Conservation (phyloP, 2,797 vertebrate species). For the Periparus ater region DNA sequence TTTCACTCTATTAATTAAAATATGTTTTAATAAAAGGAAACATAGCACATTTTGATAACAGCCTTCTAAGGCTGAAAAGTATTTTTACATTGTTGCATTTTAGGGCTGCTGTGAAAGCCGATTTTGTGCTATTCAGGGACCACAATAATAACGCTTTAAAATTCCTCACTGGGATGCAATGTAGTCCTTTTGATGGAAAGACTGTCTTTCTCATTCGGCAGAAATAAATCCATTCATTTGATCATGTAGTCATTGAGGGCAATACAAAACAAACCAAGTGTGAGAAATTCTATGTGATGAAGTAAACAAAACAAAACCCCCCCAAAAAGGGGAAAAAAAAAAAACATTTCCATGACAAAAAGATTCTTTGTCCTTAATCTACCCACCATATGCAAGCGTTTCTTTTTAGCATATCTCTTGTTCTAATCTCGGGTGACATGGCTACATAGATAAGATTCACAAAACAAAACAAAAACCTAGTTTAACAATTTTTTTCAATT, state of each 20-base stretch:
- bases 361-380: slow-evolving; percentile 88
- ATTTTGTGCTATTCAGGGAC: slow-evolving; percentile 81
- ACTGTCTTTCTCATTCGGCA: slow-evolving; percentile 87
- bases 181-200: slow-evolving; percentile 85
- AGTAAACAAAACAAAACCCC: slow-evolving; percentile 88
- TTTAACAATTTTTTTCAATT: slow-evolving; percentile 67
- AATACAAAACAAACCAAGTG: slow-evolving; percentile 96
- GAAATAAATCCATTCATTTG: slow-evolving; percentile 92
- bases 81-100: slow-evolving; percentile 84
- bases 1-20: slow-evolving; percentile 74
- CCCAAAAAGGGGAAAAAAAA: slow-evolving; percentile 53
- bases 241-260: slow-evolving; percentile 89
- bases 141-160: slow-evolving; percentile 83
- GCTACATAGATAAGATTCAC: slow-evolving; percentile 73
- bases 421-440: slow-evolving; percentile 81
- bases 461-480: slow-evolving; percentile 69
- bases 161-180: slow-evolving; percentile 85
- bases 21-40: slow-evolving; percentile 74
- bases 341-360: slow-evolving; percentile 97
- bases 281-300: slow-evolving; percentile 94
- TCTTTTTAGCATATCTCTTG: slow-evolving; percentile 81
- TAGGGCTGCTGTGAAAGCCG: slow-evolving; percentile 80
- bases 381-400: slow-evolving; percentile 87
- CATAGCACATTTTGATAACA: slow-evolving; percentile 68
- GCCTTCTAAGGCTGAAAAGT: slow-evolving; percentile 71